Evolutionary conservation across 2,113 vertebrate genomes (phyloP), one percentile per base, ranked within the genome.

Genomic region (Ophthalmolycus amberensis): DNA sequence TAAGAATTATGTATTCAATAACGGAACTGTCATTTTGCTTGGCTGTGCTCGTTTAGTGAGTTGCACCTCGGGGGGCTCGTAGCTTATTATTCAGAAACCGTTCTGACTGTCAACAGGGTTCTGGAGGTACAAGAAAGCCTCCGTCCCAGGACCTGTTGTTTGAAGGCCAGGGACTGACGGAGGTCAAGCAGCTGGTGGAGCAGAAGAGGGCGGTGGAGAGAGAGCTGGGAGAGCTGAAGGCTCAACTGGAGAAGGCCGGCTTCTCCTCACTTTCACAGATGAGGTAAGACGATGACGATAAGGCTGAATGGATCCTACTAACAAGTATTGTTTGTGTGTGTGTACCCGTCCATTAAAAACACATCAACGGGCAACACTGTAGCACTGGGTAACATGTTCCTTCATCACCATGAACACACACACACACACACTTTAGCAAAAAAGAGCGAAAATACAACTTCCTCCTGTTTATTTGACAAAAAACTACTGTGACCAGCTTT

Each of bases 261-360:
- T 97, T 97, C 94, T 95, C 95, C 64, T 97, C 97, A 0, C 93
- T 98, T 10, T 96, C 96, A 50, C 96, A 97, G 75, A 96, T 98
- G 93, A 98, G 97, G 98, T 96, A 79, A 64, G 2, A 37, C 1
- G 8, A 56, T 56, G 3, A 42, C 8, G 8, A 60, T 60, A 34
- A 34, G 29, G 60, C 29, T 62, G 15, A 34, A 32, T 27, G 27
- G 25, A 6, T 6, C 14, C 56, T 59, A 27, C 56, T n/a, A 54
- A 22, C 29, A 64, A 64, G 63, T 25, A 14, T 34, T 22, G 32
- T 25, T 11, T 25, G 5, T 32, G 58, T 22, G 20, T 46, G 44
- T 46, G 5, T 15, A 46, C 15, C 3, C 20, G 9, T n/a, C 20
- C 52, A 54, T 27, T 58, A 27, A 9, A 46, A 54, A 10, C 50